Conservation (phyloP, 2,888 invertebrate genomes). For the Gibbula magus region DNA sequence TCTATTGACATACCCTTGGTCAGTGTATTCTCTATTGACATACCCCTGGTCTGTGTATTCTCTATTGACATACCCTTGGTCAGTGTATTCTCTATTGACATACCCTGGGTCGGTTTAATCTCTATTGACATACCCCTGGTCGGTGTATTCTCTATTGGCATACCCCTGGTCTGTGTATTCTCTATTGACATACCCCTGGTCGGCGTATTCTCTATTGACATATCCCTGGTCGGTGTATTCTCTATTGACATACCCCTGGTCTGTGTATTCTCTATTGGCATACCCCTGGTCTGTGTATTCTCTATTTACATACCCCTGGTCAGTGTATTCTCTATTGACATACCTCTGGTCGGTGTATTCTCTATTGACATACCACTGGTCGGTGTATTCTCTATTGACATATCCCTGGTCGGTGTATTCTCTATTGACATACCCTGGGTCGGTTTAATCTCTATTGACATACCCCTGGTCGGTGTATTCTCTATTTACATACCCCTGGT, state of each 20-base stretch:
- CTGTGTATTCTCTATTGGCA: slow-evolving; percentile 96
- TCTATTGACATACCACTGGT: slow-evolving; percentile 91
- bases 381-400: slow-evolving; percentile 96
- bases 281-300: slow-evolving; percentile 90
- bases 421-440: slow-evolving; percentile 91
- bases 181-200: slow-evolving; percentile 91
- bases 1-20: slow-evolving; percentile 91
- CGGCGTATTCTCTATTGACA: slow-evolving; percentile 96
- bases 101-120: slow-evolving; percentile 90
- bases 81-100: slow-evolving; percentile 96
- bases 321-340: slow-evolving; percentile 96
- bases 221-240: slow-evolving; percentile 90
- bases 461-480: slow-evolving; percentile 90
- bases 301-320: slow-evolving; percentile 91
- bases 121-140: slow-evolving; percentile 91
- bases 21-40: slow-evolving; percentile 96
- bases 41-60: slow-evolving; percentile 90
- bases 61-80: slow-evolving; percentile 91
- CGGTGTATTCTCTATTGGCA: slow-evolving; percentile 96
- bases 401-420: slow-evolving; percentile 90
- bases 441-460: slow-evolving; percentile 96
- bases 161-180: slow-evolving; percentile 90
- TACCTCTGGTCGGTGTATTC: slow-evolving; percentile 90
- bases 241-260: slow-evolving; percentile 91
- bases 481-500: slow-evolving; percentile 91